Percentiles rank a stretch among this genome's conserved stretches.
Evolutionary conservation across 2,797 vertebrate genomes (phyloP).

Genomic region (Vespertilio murinus): DNA sequence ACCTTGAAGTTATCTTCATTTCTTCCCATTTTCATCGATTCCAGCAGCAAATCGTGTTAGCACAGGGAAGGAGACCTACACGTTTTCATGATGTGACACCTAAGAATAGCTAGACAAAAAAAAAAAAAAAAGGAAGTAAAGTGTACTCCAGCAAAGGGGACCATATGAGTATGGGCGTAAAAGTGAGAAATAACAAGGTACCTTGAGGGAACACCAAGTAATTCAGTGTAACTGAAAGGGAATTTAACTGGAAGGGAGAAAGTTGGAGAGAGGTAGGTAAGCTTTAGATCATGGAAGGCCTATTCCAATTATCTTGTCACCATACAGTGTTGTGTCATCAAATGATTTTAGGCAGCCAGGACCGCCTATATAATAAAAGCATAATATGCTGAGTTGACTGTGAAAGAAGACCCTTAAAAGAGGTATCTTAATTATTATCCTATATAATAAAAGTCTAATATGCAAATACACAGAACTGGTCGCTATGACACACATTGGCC

Average conservation of each 20-base stretch:
- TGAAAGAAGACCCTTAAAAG: no score
- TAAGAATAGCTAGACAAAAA: neutral
- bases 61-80: neutral
- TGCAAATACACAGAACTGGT: no score
- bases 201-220: neutral
- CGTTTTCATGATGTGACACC: neutral
- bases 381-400: no score
- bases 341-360: neutral
- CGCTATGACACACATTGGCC: no score
- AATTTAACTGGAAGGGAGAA: neutral
- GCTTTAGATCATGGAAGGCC: neutral
- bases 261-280: neutral
- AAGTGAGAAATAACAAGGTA: neutral
- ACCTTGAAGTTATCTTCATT: neutral
- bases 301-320: neutral
- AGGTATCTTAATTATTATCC: no score
- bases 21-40: neutral
- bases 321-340: neutral
- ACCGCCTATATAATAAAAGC: neutral
- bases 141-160: neutral
- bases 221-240: neutral
- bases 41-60: neutral
- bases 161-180: neutral
- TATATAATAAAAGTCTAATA: no score
- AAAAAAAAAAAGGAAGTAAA: neutral